Evolutionary conservation across 2,113 vertebrate genomes (phyloP).

Genomic region (Nothoprocta pentlandii): DNA sequence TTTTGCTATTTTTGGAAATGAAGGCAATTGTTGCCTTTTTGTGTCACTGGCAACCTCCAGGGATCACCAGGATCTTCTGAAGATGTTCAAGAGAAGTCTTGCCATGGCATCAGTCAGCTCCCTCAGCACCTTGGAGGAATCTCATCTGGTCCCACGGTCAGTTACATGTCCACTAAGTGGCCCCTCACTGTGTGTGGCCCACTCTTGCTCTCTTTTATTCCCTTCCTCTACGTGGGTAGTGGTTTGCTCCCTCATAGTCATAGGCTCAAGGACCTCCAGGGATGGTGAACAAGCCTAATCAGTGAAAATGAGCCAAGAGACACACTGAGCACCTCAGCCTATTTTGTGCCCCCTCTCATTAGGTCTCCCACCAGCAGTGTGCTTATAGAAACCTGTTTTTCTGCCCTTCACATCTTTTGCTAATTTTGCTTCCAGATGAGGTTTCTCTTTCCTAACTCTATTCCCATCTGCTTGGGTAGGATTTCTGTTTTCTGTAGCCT

Average conservation of each 20-base stretch:
- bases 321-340: neutral
- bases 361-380: neutral
- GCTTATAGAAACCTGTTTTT: neutral
- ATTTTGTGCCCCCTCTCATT: neutral
- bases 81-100: neutral
- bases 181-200: no score
- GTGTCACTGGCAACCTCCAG: neutral
- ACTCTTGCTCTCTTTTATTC: neutral
- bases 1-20: neutral
- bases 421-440: neutral
- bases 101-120: neutral
- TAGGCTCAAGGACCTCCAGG: no score
- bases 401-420: neutral
- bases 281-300: neutral
- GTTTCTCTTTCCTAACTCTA: neutral
- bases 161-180: neutral
- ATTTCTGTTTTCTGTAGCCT: neutral
- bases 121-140: neutral
- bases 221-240: neutral
- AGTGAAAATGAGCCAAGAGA: neutral
- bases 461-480: neutral
- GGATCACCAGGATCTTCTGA: neutral
- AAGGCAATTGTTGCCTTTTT: neutral
- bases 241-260: neutral
- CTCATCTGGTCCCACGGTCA: neutral